Percentiles rank a stretch among this genome's conserved stretches.
phyloP scores from a whole-genome alignment of 2,888 invertebrate genomes.

The Hyposoter didymator region DNA sequence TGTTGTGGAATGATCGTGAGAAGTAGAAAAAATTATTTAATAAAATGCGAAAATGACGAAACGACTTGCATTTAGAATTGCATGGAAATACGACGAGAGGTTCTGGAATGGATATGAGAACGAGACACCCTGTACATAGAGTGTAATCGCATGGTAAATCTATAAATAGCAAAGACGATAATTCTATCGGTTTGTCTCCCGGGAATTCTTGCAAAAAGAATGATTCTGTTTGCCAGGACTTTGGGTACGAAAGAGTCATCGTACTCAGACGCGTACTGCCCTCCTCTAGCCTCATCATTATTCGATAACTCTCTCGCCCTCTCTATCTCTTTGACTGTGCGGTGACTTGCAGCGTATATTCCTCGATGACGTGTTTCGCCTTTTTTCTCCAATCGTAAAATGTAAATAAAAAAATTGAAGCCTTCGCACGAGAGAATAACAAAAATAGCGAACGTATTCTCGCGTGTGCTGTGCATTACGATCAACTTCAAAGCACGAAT shows the following conservation, averaged over 20 bases:
- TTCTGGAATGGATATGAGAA: neutral
- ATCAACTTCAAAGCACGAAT: neutral
- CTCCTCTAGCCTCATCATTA: conserved; percentile 6
- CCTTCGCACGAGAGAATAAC: neutral
- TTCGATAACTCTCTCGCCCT: conserved; percentile 28
- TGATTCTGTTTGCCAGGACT: conserved; percentile 62
- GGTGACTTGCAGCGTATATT: conserved; percentile 15
- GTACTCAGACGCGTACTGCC: conserved; percentile 49
- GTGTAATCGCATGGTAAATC: conserved; percentile 42
- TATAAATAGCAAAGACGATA: conserved; percentile 67
- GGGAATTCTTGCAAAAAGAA: conserved; percentile 57
- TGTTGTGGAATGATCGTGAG: neutral
- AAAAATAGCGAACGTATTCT: conserved; percentile 9
- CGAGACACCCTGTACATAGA: neutral
- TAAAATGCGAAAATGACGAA: neutral
- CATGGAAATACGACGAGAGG: neutral
- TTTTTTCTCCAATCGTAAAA: conserved; percentile 18
- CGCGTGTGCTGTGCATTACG: conserved; percentile 4
- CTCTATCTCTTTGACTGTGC: conserved; percentile 2
- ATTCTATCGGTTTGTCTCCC: conserved; percentile 62
- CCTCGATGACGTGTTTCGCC: conserved; percentile 58
- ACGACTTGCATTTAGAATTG: neutral
- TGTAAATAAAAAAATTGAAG: neutral
- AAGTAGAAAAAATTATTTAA: neutral
- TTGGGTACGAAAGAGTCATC: conserved; percentile 61